Base-by-base conservation (phyloP, 2,113 vertebrate species). In the Menidia beryllina region DNA sequence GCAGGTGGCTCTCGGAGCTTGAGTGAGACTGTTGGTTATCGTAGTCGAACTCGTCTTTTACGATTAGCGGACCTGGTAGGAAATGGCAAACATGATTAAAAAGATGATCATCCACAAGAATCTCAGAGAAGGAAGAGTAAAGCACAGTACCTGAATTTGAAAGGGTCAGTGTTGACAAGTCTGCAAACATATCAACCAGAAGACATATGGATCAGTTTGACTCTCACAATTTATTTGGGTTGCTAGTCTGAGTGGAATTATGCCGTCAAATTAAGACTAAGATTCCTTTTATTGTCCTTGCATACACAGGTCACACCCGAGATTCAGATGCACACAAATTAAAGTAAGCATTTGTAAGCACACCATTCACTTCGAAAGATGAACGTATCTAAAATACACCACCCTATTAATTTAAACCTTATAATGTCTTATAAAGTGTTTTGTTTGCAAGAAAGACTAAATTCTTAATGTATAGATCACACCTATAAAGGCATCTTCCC, bases 31-130 rank as follows among this genome's bases (percentile, higher is more conserved):
- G 94, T 85, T 95, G 97, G 75, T 95, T 95, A 17, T 94, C 93
- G 53, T 95, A 98, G 83, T 98, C 97, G 64, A 96, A 97, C 77
- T 99, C 97, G 23, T 99, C 97, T 67, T 99, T 99, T 67, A 99
- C 97, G 93, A 96, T 79, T 83, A 97, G 95, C 3, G 96, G 95
- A 79, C 93, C 97, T 98, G 77, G 3, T 45, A 64, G 50, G 41
- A 57, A 45, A 72, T 2, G 39, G 58, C n/a, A 70, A 41, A 75
- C 34, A 21, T 6, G 7, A 17, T 47, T 82, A 49, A 65, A 51
- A 21, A 23, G 60, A 52, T 48, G 15, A 7, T 49, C 7, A 34
- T 15, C 15, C 13, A 38, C 0, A 51, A 34, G 5, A 36, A 62
- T 19, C 6, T 26, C 41, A 3, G 20, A 27, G 0, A 0, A 51